Base-by-base conservation (phyloP, 2,888 invertebrate genomes). In the Nymphalis c-album region DNA sequence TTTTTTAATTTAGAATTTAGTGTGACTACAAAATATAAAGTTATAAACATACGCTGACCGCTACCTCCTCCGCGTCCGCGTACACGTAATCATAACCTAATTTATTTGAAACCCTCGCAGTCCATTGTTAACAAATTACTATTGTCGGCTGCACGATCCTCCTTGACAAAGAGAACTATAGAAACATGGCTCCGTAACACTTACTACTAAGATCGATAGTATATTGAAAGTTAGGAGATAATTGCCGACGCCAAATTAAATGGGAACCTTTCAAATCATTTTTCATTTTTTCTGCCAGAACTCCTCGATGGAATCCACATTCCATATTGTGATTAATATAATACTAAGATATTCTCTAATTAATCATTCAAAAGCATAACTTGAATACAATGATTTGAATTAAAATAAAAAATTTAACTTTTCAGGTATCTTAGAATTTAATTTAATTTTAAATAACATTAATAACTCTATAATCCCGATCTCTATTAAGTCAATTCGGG, bases 71-170 rank as follows among this genome's bases (percentile, higher is more conserved):
- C 53, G 61, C 61, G 16, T 20, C 60, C 18, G 47, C 50, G 16
- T 40, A 35, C 53, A 18, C 20, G 46, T 35, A 26, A 35, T 31
- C 31, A 7, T 7, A 55, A 17, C 50, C 53, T 53, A 60, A 64
- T 65, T 65, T 50, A 65, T 60, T 50, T 53, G 60, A 60, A 53
- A 31, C 55, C 31, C 55, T 31, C 26, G n/a, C 31, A 31, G 46
- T 26, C 48, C 64, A 70, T 70, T 70, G 70, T 67, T 67, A 70
- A 70, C 70, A 64, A 62, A 70, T 62, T 46, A 64, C 67, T 67
- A 64, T 64, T 61, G 67, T 69, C 69, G 66, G 60, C 35, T 47
- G 2, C 26, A 16, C 53, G 48, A 57, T 55, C 53, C 50, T 40
- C 40, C 40, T 50, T n/a, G 46, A 61, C 64, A 57, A 48, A 61